These are phyloP conservation scores for Trematomus bernacchii DNA, from an alignment of 2,797 vertebrate genomes.

Conservation along the genomic window DNA sequence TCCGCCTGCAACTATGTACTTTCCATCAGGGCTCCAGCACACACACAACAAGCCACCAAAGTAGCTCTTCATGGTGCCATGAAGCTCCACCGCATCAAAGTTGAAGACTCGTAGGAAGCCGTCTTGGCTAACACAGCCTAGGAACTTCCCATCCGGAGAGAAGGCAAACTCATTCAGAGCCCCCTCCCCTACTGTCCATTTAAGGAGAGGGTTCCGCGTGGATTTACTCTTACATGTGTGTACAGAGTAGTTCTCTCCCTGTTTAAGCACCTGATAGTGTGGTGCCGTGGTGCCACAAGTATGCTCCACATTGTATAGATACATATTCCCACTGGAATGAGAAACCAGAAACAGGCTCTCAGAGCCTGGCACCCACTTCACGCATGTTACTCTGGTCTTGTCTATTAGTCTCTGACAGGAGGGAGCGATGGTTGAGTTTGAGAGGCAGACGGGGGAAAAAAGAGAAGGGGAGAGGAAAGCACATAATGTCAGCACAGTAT, in stretches of 20 bases:
- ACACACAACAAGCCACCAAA: conserved; percentile 96
- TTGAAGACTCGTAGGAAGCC: conserved; percentile 96
- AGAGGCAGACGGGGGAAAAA: conserved; percentile 67
- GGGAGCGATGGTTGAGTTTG: conserved; percentile 39
- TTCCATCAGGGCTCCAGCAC: conserved; percentile 97
- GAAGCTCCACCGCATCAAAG: conserved; percentile 96
- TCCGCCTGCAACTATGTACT: conserved; percentile 95
- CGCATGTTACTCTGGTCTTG: conserved; percentile 97
- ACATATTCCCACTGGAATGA: conserved; percentile 97
- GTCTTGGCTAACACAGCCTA: conserved; percentile 97
- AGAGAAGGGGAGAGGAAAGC: conserved; percentile 35
- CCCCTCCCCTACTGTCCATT: conserved; percentile 98
- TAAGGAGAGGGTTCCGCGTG: conserved; percentile 95
- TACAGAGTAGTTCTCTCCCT: conserved; percentile 96
- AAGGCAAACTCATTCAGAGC: conserved; percentile 97
- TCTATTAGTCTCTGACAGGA: conserved; percentile 94
- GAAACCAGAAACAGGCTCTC: conserved; percentile 98
- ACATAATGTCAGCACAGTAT: conserved; percentile 39
- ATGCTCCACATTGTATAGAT: conserved; percentile 98
- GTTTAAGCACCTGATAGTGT: conserved; percentile 98
- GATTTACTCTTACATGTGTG: conserved; percentile 99
- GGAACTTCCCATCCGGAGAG: conserved; percentile 97
- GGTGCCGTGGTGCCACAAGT: conserved; percentile 94
- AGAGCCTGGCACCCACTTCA: conserved; percentile 98
- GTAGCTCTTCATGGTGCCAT: conserved; percentile 99